A percentile compares a stretch with the other conserved stretches of the same genome.
Conservation (phyloP, 2,888 invertebrate species). For the Magallana nippona region DNA sequence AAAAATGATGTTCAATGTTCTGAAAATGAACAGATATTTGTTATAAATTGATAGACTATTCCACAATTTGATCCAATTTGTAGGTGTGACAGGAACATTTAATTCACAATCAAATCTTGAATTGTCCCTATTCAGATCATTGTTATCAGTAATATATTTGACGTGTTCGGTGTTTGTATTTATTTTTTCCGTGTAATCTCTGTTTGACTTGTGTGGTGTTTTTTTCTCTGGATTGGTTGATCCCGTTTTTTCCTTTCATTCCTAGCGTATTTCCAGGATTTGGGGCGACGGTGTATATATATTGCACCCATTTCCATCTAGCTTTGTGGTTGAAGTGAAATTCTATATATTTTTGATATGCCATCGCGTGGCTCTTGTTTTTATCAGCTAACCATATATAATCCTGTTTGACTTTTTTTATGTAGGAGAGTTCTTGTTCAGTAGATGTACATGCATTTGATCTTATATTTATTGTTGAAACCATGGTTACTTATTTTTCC, state of each 20-base stretch:
- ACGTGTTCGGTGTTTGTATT: conserved; percentile 17
- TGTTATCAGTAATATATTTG: conserved; percentile 26
- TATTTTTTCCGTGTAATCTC: background rate
- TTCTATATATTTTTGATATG: conserved; percentile 57
- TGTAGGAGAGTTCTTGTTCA: conserved; percentile 33
- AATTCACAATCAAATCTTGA: background rate
- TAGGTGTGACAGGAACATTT: background rate
- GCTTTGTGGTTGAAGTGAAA: conserved; percentile 41
- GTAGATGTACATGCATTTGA: conserved; percentile 30
- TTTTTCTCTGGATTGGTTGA: conserved; percentile 38
- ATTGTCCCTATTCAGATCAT: background rate
- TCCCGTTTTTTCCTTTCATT: conserved; percentile 50
- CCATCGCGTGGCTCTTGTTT: conserved; percentile 55
- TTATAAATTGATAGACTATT: background rate
- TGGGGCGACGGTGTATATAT: conserved; percentile 26
- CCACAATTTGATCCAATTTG: background rate
- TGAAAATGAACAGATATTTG: background rate
- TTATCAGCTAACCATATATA: conserved; percentile 52
- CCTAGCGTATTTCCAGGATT: conserved; percentile 49
- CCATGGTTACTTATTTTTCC: background rate
- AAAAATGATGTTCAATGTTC: background rate
- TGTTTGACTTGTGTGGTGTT: conserved; percentile 18
- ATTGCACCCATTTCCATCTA: conserved; percentile 19
- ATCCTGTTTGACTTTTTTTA: conserved; percentile 45
- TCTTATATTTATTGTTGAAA: conserved; percentile 35